Evolutionary conservation across 2,888 invertebrate genomes (phyloP), one percentile per base, ranked within the genome.

Genomic region (Nemurella pictetii): DNA sequence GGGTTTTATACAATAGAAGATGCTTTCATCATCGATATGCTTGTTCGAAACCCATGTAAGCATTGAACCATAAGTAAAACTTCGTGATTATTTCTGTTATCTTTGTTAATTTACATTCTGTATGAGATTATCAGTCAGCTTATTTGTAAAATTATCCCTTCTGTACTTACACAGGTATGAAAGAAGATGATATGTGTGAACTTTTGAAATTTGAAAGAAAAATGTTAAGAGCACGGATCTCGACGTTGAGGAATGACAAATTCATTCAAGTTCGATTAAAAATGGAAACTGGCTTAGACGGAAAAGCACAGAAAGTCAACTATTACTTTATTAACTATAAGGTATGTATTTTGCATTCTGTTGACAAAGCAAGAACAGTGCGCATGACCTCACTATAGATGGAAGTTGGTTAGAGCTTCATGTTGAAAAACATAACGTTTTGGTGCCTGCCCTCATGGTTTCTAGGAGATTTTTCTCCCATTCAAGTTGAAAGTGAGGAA

Each of bases 301-400:
- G 98, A 3, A 98, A 97, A 92, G 97, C 97, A 36, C 97, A 97
- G 89, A 96, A 97, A 92, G 97, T 98, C 27, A 98, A 98, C 90
- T 99, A 98, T 90, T 99, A 98, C 90, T 99, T 97, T 89, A 98
- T 99, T 88, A 98, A 98, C 91, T 99, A 98, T 90, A 97, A 97
- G 89, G 93, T 93, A 88, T 87, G 85, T n/a, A n/a, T n/a, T n/a
- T n/a, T n/a, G n/a, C n/a, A n/a, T n/a, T n/a, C n/a, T n/a, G n/a
- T n/a, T n/a, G n/a, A n/a, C n/a, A n/a, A n/a, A n/a, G n/a, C n/a
- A n/a, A n/a, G n/a, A n/a, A n/a, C n/a, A n/a, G n/a, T n/a, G n/a
- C n/a, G n/a, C n/a, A n/a, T n/a, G n/a, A n/a, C n/a, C n/a, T n/a
- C n/a, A n/a, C n/a, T n/a, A n/a, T n/a, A n/a, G n/a, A n/a, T n/a